Evolutionary conservation across 2,888 invertebrate species (phyloP).

Genomic region (Drosophila aldrichi): DNA sequence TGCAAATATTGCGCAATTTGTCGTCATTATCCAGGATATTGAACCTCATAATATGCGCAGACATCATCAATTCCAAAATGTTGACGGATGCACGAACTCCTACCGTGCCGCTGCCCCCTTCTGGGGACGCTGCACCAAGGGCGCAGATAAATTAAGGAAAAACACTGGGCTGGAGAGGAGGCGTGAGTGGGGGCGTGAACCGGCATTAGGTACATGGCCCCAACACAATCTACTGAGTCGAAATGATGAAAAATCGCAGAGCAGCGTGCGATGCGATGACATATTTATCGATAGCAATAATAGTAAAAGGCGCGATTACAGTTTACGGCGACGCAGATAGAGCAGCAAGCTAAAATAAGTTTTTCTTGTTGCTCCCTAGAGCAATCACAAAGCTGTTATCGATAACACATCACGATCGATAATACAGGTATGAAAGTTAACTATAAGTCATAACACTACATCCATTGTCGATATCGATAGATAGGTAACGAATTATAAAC

Average conservation of each 20-base stretch:
- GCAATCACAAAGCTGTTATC: background rate
- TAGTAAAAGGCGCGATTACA: background rate
- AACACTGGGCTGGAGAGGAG: background rate
- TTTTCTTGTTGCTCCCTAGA: background rate
- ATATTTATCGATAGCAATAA: slow-evolving; percentile 15
- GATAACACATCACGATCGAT: background rate
- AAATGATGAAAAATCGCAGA: slow-evolving; percentile 17
- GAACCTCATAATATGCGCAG: slow-evolving; percentile 76
- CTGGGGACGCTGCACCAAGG: slow-evolving; percentile 18
- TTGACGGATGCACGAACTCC: slow-evolving; percentile 39
- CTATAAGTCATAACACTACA: no score
- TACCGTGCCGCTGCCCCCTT: background rate
- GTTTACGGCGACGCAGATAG: background rate
- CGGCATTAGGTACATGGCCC: background rate
- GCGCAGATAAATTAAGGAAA: background rate
- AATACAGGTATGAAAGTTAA: background rate
- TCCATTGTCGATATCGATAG: no score
- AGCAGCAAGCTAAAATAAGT: background rate
- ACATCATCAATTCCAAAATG: slow-evolving; percentile 78
- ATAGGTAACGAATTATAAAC: no score
- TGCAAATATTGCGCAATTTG: slow-evolving; percentile 80
- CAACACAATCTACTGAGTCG: slow-evolving; percentile 18
- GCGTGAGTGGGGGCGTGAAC: background rate
- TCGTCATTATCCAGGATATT: slow-evolving; percentile 81
- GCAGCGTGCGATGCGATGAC: background rate